phyloP scores from a whole-genome alignment of 2,113 vertebrate genomes.

The Malaclemys terrapin region DNA sequence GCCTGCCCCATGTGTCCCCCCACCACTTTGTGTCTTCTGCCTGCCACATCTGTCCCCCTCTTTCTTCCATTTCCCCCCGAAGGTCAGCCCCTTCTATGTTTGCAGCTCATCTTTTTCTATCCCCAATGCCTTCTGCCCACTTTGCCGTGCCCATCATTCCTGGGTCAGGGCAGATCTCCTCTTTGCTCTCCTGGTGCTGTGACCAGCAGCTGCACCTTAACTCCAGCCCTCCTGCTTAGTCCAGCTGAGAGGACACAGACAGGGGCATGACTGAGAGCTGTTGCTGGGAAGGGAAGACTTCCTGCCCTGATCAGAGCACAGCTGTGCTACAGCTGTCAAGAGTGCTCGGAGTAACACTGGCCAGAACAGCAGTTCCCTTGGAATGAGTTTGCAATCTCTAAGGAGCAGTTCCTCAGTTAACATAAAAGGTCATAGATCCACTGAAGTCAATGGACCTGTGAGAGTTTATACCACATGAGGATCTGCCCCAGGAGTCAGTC shows the following conservation, averaged over 20 bases:
- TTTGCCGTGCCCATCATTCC: not conserved
- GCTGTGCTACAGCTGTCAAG: not conserved
- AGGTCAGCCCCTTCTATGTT: not conserved
- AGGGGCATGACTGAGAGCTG: not conserved
- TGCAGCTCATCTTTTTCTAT: not conserved
- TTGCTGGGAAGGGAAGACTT: not conserved
- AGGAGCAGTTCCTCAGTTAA: not conserved
- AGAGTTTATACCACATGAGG: rapidly evolving
- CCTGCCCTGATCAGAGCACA: not conserved
- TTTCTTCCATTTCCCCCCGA: not conserved
- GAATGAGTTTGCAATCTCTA: not conserved
- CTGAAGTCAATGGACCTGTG: not conserved
- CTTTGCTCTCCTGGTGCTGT: not conserved
- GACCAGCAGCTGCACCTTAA: not conserved
- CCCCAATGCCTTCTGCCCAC: not conserved
- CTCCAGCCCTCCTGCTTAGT: not conserved
- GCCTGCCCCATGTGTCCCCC: not conserved
- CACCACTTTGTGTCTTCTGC: not conserved
- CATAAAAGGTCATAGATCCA: not conserved
- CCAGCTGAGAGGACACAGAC: not conserved
- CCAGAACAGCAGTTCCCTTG: not conserved
- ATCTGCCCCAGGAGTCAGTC: not conserved
- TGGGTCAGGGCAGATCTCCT: not conserved
- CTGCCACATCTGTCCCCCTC: not conserved
- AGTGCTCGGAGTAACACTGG: rapidly evolving